Evolutionary conservation across 2,888 invertebrate species (phyloP).

Genomic region (Bhutanitis thaidina): DNA sequence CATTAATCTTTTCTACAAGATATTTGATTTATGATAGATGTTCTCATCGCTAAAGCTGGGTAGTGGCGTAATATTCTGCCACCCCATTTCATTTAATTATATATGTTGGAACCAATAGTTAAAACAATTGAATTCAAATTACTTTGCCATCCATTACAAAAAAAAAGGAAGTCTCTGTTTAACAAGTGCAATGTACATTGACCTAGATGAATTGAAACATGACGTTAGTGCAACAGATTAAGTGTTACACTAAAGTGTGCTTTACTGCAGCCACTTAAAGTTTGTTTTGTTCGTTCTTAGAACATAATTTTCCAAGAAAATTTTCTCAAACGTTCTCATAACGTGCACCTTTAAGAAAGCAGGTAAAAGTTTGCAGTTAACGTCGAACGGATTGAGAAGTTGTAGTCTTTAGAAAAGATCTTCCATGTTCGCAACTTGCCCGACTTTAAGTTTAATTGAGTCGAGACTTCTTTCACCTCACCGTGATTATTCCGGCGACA

Average conservation of each 20-base stretch:
- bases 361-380: constrained; percentile 33
- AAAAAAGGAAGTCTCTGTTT: constrained; percentile 21
- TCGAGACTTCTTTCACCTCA: constrained; percentile 2
- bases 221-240: constrained; percentile 26
- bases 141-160: neutral
- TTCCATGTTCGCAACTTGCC: constrained; percentile 20
- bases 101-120: neutral
- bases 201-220: constrained; percentile 37
- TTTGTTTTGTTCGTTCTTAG: constrained; percentile 22
- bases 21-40: too few relatives aligned
- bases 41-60: too few relatives aligned
- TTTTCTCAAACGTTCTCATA: constrained; percentile 39
- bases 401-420: constrained; percentile 26
- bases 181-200: constrained; percentile 28
- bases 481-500: constrained; percentile 4
- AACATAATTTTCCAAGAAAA: constrained; percentile 35
- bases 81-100: too few relatives aligned
- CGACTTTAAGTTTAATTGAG: constrained; percentile 10
- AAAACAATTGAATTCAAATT: neutral
- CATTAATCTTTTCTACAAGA: too few relatives aligned
- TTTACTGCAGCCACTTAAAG: constrained; percentile 24
- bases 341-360: constrained; percentile 33
- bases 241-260: constrained; percentile 22
- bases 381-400: constrained; percentile 34
- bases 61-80: too few relatives aligned